These are phyloP conservation scores for Mallotus villosus DNA, from an alignment of 2,797 vertebrate genomes.

Conservation along the genomic window DNA sequence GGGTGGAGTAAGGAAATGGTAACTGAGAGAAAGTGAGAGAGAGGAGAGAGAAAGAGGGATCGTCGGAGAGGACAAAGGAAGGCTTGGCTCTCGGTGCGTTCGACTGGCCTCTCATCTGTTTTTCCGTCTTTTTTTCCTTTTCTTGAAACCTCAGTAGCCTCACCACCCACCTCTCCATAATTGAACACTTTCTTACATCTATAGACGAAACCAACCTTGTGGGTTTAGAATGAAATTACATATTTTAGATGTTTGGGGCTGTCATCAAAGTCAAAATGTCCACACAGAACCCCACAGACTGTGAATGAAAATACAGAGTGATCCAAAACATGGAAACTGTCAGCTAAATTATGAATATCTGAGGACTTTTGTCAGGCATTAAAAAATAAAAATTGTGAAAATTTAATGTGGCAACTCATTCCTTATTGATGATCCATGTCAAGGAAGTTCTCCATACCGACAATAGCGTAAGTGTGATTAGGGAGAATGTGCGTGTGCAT, in stretches of 20 bases:
- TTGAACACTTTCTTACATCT: neutral
- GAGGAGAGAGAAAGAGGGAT: constrained; percentile 23
- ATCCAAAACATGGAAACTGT: constrained; percentile 68
- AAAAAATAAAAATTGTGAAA: constrained; percentile 76
- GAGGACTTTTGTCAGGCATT: constrained; percentile 75
- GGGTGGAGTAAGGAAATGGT: constrained; percentile 10
- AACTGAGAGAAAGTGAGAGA: constrained; percentile 11
- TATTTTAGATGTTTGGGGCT: constrained; percentile 45
- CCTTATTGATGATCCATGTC: constrained; percentile 68
- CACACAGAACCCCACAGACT: constrained; percentile 39
- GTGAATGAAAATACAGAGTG: constrained; percentile 46
- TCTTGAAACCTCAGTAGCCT: neutral
- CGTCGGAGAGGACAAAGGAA: neutral
- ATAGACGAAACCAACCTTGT: neutral
- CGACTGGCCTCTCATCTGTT: constrained; percentile 11
- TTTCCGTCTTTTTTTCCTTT: neutral
- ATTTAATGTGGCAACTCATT: constrained; percentile 65
- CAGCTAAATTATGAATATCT: constrained; percentile 77
- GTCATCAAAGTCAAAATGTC: constrained; percentile 49
- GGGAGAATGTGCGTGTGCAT: neutral
- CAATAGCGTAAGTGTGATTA: constrained; percentile 51
- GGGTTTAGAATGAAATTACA: neutral
- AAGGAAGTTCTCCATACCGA: constrained; percentile 52
- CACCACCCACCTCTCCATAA: neutral
- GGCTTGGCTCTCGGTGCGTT: constrained; percentile 10